Conservation (phyloP, 2,888 invertebrate species). For the Drosophila atripex region DNA sequence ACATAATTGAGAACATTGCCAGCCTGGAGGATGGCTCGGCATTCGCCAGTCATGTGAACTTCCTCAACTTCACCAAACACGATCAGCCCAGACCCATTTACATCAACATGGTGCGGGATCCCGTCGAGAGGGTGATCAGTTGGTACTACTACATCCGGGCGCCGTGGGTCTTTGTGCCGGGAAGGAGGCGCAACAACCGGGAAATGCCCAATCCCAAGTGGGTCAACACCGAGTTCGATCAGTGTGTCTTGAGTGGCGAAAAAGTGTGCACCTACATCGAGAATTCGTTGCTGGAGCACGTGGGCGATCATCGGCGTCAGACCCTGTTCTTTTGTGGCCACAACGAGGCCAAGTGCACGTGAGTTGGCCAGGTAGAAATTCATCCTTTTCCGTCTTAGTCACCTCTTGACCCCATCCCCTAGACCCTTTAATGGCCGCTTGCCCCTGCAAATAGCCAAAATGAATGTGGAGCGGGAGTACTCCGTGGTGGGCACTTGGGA, state of each 20-base stretch:
- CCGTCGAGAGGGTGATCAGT: constrained; percentile 94
- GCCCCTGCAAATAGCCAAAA: constrained; percentile 92
- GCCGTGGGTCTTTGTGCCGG: constrained; percentile 94
- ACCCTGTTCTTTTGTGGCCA: constrained; percentile 96
- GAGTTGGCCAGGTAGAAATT: constrained; percentile 79
- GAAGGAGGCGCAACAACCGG: constrained; percentile 87
- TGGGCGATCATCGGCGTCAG: constrained; percentile 93
- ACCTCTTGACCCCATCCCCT: constrained; percentile 46
- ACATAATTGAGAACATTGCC: constrained; percentile 74
- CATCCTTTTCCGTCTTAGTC: constrained; percentile 3
- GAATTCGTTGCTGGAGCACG: constrained; percentile 91
- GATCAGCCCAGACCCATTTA: constrained; percentile 92
- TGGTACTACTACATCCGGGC: constrained; percentile 96
- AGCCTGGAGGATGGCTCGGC: constrained; percentile 73
- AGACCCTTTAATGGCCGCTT: constrained; percentile 93
- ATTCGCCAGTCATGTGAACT: constrained; percentile 81
- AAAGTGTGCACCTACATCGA: constrained; percentile 92
- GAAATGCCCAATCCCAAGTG: constrained; percentile 91
- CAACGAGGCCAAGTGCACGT: constrained; percentile 91
- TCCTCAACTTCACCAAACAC: constrained; percentile 84
- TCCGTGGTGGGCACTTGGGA: constrained; percentile 95
- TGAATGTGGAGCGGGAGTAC: constrained; percentile 92
- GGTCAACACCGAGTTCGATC: constrained; percentile 95
- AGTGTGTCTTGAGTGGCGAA: constrained; percentile 91
- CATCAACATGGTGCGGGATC: constrained; percentile 95